Evolutionary conservation across 2,113 vertebrate species (phyloP).

Genomic region (Tetrao urogallus): DNA sequence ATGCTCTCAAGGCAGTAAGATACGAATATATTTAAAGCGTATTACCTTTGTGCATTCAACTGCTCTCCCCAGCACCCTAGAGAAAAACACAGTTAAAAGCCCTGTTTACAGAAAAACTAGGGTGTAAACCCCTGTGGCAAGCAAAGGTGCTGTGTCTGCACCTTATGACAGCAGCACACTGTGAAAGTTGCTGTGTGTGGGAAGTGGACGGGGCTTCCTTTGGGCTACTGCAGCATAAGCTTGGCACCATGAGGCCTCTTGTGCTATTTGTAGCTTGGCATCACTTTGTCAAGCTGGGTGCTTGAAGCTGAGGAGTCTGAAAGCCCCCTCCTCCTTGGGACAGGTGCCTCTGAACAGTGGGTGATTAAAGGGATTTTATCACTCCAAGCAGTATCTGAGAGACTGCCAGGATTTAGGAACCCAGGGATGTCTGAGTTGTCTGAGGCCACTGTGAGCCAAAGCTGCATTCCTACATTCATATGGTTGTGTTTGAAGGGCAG

Average conservation of each 20-base stretch:
- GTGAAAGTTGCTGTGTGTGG: background rate
- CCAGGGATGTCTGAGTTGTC: background rate
- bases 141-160: background rate
- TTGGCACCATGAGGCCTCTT: background rate
- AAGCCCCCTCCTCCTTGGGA: background rate
- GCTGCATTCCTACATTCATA: background rate
- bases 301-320: background rate
- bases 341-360: background rate
- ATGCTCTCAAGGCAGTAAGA: background rate
- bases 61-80: background rate
- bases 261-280: background rate
- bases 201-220: background rate
- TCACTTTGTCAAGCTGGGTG: background rate
- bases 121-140: background rate
- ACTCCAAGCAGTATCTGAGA: background rate
- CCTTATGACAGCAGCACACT: background rate
- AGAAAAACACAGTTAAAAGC: background rate
- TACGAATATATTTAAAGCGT: background rate
- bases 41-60: fast-evolving
- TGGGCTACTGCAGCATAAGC: background rate
- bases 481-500: background rate
- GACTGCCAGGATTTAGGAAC: background rate
- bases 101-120: too few species aligned
- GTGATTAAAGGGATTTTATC: background rate
- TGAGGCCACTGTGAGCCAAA: background rate